Conservation (phyloP, 2,888 invertebrate species). For the Resseliella maxima region DNA sequence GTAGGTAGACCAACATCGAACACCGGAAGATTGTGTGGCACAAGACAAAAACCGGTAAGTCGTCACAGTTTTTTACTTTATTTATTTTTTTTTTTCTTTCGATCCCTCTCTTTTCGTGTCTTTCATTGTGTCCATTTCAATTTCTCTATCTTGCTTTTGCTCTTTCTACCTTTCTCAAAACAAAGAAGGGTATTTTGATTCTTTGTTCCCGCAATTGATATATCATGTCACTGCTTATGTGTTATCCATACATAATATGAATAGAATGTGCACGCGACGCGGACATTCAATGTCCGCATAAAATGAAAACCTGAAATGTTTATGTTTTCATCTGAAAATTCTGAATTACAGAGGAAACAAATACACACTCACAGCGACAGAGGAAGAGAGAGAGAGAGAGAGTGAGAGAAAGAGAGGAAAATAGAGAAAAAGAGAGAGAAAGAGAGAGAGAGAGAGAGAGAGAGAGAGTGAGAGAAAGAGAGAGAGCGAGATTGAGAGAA, state of each 20-base stretch:
- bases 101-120: background rate
- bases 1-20: constrained; percentile 17
- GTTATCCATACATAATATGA: background rate
- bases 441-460: too few species aligned
- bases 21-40: constrained; percentile 12
- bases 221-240: background rate
- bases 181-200: background rate
- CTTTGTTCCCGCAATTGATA: background rate
- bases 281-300: background rate
- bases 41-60: constrained; percentile 47
- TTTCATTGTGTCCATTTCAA: background rate
- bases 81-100: too few species aligned
- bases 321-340: background rate
- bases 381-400: too few species aligned
- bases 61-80: background rate
- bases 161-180: background rate
- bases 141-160: too few species aligned
- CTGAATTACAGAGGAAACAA: too few species aligned
- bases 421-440: too few species aligned
- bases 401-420: too few species aligned
- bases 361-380: too few species aligned
- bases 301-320: background rate
- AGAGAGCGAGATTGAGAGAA: too few species aligned
- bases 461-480: too few species aligned
- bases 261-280: constrained; percentile 35